Percentiles rank a stretch among this genome's conserved stretches.
Evolutionary conservation across 2,888 invertebrate species (phyloP).

Genomic region (Stegana nigrithorax): DNA sequence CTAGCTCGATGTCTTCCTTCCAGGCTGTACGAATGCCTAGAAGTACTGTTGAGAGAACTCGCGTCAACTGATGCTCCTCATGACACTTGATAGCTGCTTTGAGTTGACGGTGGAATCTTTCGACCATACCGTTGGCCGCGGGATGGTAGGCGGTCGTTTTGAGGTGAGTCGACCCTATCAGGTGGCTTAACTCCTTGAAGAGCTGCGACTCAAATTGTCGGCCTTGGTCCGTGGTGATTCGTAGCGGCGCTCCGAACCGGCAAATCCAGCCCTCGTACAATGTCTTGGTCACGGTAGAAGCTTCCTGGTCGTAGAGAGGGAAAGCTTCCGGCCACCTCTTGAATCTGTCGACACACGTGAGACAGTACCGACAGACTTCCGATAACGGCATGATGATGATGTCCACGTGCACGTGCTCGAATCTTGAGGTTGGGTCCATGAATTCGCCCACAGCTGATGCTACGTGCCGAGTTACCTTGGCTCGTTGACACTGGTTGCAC

Average conservation of each 20-base stretch:
- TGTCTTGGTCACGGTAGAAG: slow-evolving; percentile 45
- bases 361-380: slow-evolving; percentile 48
- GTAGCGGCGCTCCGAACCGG: slow-evolving; percentile 63
- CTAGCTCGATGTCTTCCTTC: slow-evolving; percentile 31
- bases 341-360: slow-evolving; percentile 49
- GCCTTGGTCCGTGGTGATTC: slow-evolving; percentile 64
- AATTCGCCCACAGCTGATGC: too few species aligned
- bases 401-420: slow-evolving; percentile 48
- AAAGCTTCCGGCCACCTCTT: slow-evolving; percentile 43
- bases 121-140: slow-evolving; percentile 27
- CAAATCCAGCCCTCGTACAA: slow-evolving; percentile 64
- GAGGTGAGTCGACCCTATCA: slow-evolving; percentile 26
- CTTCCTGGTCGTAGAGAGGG: slow-evolving; percentile 38
- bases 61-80: slow-evolving; percentile 16
- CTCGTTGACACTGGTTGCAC: too few species aligned
- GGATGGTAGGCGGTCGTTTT: slow-evolving; percentile 29
- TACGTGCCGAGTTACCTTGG: too few species aligned
- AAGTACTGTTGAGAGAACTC: slow-evolving; percentile 22
- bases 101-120: slow-evolving; percentile 27
- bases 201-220: slow-evolving; percentile 59
- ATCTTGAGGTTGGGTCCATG: slow-evolving; percentile 14
- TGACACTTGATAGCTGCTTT: slow-evolving; percentile 26
- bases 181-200: slow-evolving; percentile 45
- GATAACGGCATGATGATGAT: slow-evolving; percentile 64
- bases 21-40: slow-evolving; percentile 23